Conservation (phyloP, 2,113 vertebrate genomes). For the Oceanodroma tethys region DNA sequence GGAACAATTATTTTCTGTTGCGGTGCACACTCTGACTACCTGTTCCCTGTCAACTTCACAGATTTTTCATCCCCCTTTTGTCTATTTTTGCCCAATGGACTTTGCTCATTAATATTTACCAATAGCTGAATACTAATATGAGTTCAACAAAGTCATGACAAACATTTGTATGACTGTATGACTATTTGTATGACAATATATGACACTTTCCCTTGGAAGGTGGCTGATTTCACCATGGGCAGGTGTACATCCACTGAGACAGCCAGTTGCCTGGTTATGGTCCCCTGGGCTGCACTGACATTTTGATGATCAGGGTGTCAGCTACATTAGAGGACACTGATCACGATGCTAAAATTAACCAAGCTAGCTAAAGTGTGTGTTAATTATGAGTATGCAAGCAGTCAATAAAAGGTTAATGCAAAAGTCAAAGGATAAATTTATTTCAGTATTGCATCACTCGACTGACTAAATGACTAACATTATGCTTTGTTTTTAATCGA, state of each 20-base stretch:
- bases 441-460: conserved; percentile 95
- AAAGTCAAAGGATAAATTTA: conserved; percentile 98
- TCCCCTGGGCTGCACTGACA: conserved; percentile 28
- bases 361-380: conserved; percentile 98
- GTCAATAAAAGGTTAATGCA: conserved; percentile 99
- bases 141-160: background rate
- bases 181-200: background rate
- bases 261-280: background rate
- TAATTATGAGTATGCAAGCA: conserved; percentile 99
- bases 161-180: background rate
- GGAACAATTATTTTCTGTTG: background rate
- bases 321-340: conserved; percentile 74
- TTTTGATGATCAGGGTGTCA: conserved; percentile 53
- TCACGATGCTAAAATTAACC: conserved; percentile 86
- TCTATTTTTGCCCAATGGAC: background rate
- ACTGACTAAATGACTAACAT: conserved; percentile 89
- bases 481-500: conserved; percentile 91
- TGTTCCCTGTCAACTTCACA: background rate
- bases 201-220: background rate
- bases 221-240: background rate
- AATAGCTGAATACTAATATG: background rate
- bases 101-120: background rate
- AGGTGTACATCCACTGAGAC: background rate
- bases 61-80: background rate
- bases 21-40: background rate